phyloP scores from a whole-genome alignment of 2,888 invertebrate species.

The Gastracanthus pulcherrimus region DNA sequence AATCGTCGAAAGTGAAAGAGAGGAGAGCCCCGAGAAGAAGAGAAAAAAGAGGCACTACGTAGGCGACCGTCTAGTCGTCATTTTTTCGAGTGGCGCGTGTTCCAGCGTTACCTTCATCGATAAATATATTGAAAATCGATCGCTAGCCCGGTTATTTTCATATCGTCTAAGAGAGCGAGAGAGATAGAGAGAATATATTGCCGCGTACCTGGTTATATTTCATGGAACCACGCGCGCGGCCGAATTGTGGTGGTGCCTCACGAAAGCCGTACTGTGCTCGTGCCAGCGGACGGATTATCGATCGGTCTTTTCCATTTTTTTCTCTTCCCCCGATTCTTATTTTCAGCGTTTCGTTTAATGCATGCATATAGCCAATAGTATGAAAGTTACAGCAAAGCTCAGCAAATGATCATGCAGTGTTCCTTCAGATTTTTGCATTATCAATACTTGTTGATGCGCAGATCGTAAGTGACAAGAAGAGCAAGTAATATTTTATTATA shows the following conservation, averaged over 20 bases:
- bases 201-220: neutral
- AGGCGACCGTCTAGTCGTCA: neutral
- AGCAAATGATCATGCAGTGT: too few relatives aligned
- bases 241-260: neutral
- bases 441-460: too few relatives aligned
- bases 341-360: too few relatives aligned
- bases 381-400: too few relatives aligned
- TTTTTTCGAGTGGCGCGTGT: neutral
- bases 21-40: neutral
- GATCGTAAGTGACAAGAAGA: too few relatives aligned
- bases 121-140: constrained; percentile 25
- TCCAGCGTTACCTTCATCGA: neutral
- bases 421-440: too few relatives aligned
- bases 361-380: too few relatives aligned
- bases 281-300: neutral
- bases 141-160: neutral
- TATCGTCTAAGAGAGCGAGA: neutral
- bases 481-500: too few relatives aligned
- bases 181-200: neutral
- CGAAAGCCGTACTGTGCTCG: neutral
- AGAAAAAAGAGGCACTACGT: neutral
- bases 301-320: neutral
- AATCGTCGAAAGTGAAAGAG: neutral
- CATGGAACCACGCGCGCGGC: neutral
- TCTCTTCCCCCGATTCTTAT: neutral